Evolutionary conservation across 2,888 invertebrate genomes (phyloP).

Genomic region (Brachyptera risi): DNA sequence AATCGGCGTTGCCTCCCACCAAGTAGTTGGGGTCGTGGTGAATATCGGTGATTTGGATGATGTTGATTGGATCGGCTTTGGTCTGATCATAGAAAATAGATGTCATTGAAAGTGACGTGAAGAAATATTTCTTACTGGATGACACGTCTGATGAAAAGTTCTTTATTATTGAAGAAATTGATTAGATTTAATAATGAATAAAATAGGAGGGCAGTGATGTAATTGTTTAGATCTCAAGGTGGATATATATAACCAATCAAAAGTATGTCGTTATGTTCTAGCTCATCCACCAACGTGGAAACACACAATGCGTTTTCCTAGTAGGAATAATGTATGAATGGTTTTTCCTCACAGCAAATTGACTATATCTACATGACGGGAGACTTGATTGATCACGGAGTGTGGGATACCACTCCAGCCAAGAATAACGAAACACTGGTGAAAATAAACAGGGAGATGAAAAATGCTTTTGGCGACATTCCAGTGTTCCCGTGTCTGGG

Average conservation of each 20-base stretch:
- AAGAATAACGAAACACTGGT: constrained; percentile 58
- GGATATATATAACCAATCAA: no score
- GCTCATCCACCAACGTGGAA: no score
- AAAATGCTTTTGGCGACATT: constrained; percentile 55
- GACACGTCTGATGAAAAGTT: no score
- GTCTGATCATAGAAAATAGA: background rate
- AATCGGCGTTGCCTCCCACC: constrained; percentile 62
- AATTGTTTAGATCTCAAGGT: no score
- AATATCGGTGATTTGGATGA: constrained; percentile 72
- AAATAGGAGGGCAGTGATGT: no score
- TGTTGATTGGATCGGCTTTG: constrained; percentile 36
- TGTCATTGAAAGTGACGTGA: background rate
- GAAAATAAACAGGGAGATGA: constrained; percentile 51
- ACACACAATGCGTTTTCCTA: no score
- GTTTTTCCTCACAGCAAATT: constrained; percentile 47
- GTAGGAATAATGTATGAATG: no score
- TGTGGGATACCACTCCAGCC: constrained; percentile 76
- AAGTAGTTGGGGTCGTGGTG: constrained; percentile 74
- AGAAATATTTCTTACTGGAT: no score
- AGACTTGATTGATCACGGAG: constrained; percentile 78
- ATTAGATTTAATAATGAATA: no score
- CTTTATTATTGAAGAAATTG: no score
- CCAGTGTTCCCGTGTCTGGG: constrained; percentile 67
- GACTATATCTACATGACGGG: constrained; percentile 78
- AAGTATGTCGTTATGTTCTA: no score